Evolutionary conservation across 1,140 invertebrate genomes (phyloP), one percentile per base, ranked within the genome.

Genomic region (Dreissena polymorpha): DNA sequence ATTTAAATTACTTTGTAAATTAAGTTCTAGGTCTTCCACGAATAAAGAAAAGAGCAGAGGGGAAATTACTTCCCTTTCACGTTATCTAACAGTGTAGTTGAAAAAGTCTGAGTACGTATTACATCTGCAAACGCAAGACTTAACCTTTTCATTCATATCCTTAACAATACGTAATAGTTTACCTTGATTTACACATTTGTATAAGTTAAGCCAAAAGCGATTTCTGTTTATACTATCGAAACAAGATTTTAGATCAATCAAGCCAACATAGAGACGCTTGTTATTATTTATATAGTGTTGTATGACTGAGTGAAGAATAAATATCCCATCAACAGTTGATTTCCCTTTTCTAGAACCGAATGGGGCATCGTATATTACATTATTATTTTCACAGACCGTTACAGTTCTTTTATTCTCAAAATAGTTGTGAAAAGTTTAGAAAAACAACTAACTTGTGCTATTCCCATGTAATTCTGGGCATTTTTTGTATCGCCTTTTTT

Each of bases 1-100:
- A 10, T 21, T 23, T 16, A 39, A 50, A 72, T 18, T 55, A 72
- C 57, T 70, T 72, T 72, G 70, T 75, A 75, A 75, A 60, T 39
- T 10, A 6, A 49, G 60, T 49, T 75, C 73, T 39, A 27, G 51
- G 29, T 63, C 73, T 50, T 75, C 73, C 13, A 63, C 73, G 51
- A 75, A 63, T 10, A 75, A n/a, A 75, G 73, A 75, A 64, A 75
- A 75, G 10, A 75, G 25, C 13, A 73, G 12, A 23, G 73, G 73
- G 0, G 55, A 63, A n/a, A 75, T 75, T 60, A 75, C 73, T 60
- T 75, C 73, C 73, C 55, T 21, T 75, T 60, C 53, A 63, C 73
- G 53, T 12, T 18, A 75, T 25, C 55, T 2, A 12, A 75, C 57
- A 63, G 55, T 10, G 39, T 29, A 74, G 60, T 10, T 57, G 60